Conservation (phyloP, 2,113 vertebrate genomes). For the Zeus faber region DNA sequence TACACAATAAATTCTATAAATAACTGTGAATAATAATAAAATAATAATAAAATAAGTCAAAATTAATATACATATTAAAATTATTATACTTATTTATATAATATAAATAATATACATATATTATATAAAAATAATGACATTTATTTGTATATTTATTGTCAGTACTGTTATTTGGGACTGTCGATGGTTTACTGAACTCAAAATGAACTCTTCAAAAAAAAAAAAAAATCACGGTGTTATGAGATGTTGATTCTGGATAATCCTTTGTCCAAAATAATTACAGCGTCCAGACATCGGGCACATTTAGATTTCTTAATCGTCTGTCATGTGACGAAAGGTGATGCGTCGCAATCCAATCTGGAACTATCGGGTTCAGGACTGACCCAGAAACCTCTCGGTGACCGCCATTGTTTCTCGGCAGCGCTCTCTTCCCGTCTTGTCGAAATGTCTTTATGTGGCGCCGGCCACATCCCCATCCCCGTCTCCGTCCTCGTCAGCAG, state of each 20-base stretch:
- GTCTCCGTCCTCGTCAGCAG: too few species aligned
- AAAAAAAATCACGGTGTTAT: background rate
- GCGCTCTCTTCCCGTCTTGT: too few species aligned
- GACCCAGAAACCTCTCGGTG: slow-evolving; percentile 57
- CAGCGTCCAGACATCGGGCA: background rate
- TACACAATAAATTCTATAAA: background rate
- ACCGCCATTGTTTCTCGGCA: too few species aligned
- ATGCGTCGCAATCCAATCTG: slow-evolving; percentile 42
- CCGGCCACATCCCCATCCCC: too few species aligned
- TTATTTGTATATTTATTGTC: background rate
- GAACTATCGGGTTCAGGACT: slow-evolving; percentile 40
- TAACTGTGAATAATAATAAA: too few species aligned
- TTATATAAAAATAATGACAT: background rate
- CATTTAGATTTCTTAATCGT: too few species aligned
- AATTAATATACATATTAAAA: background rate
- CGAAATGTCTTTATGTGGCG: too few species aligned
- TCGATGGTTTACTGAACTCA: slow-evolving; percentile 39
- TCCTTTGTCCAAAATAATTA: slow-evolving; percentile 7
- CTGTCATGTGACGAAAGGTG: too few species aligned
- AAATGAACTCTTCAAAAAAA: slow-evolving; percentile 30
- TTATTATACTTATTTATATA: background rate
- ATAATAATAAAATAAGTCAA: background rate
- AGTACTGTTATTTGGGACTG: background rate
- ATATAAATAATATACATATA: background rate
- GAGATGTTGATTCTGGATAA: slow-evolving; percentile 24